Conservation (phyloP, 2,888 invertebrate genomes). For the Caenorhabditis sp. region DNA sequence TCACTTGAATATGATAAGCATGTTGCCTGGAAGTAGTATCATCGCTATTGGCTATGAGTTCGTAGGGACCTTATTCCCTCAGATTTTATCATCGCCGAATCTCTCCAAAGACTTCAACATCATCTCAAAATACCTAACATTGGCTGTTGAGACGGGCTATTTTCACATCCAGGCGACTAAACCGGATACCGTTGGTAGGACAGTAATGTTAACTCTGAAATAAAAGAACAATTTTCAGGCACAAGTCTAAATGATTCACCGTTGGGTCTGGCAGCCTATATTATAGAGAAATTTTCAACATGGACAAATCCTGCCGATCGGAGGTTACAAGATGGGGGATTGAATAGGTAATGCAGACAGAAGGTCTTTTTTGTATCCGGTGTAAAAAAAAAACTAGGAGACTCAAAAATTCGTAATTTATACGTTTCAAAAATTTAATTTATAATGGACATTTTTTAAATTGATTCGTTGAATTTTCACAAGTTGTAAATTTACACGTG, state of each 20-base stretch:
- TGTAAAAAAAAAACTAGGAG: too few species aligned
- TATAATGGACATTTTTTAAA: too few species aligned
- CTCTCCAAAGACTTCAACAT: slow-evolving; percentile 49
- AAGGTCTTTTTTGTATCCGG: too few species aligned
- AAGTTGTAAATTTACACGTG: too few species aligned
- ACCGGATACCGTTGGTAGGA: slow-evolving; percentile 87
- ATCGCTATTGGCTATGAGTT: slow-evolving; percentile 45
- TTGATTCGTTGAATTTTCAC: too few species aligned
- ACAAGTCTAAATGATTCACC: slow-evolving; percentile 81
- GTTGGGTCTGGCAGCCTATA: slow-evolving; percentile 85
- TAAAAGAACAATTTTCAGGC: too few species aligned
- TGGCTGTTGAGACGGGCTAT: slow-evolving; percentile 75
- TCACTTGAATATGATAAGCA: slow-evolving; percentile 78
- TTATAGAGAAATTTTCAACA: slow-evolving; percentile 86
- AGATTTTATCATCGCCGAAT: slow-evolving; percentile 33
- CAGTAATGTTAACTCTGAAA: too few species aligned
- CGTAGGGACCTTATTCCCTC: too few species aligned
- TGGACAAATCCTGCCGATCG: slow-evolving; percentile 77
- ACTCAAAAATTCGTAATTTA: too few species aligned
- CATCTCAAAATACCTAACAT: too few species aligned
- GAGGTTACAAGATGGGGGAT: slow-evolving; percentile 77
- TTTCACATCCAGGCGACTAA: slow-evolving; percentile 85
- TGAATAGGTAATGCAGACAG: slow-evolving; percentile 72
- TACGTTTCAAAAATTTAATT: too few species aligned
- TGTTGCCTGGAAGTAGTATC: slow-evolving; percentile 62